These are phyloP conservation scores for Ceratosolen fusciceps DNA, from an alignment of 1,140 invertebrate species.

Conservation along the genomic window DNA sequence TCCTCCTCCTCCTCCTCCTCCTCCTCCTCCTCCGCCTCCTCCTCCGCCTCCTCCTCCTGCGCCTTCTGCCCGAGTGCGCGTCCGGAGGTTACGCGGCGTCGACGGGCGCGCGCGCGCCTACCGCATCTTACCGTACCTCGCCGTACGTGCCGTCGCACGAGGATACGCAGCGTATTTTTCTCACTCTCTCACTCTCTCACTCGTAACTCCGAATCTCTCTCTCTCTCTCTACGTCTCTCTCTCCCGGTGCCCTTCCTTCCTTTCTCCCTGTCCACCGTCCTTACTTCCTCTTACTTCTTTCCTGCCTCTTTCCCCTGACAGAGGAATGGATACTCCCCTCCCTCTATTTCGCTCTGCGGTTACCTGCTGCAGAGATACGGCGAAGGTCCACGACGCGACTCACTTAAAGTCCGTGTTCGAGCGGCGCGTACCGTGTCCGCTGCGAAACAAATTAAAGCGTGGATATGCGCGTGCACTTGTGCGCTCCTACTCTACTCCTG, in stretches of 20 bases:
- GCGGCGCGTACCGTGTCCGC: background rate
- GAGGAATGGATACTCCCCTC: no score
- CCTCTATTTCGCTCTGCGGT: background rate
- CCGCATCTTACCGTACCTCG: constrained; percentile 6
- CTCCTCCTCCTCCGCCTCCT: background rate
- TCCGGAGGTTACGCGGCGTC: constrained; percentile 6
- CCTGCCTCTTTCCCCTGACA: background rate
- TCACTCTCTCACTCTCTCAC: background rate
- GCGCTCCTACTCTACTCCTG: background rate
- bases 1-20: background rate
- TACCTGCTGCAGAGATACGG: background rate
- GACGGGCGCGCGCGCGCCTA: background rate
- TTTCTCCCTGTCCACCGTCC: no score
- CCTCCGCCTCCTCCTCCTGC: background rate
- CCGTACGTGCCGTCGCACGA: background rate
- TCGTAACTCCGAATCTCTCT: no score
- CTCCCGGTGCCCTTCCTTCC: no score
- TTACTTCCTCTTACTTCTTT: background rate
- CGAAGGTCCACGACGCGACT: constrained; percentile 21
- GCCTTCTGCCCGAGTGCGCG: background rate
- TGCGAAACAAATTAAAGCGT: no score
- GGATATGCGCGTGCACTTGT: background rate
- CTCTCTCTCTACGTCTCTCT: background rate
- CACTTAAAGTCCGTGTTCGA: constrained; percentile 55
- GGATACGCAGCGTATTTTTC: background rate